Percentiles rank a stretch among this genome's conserved stretches.
Conservation (phyloP, 2,797 vertebrate genomes). For the Lithobates pipiens region DNA sequence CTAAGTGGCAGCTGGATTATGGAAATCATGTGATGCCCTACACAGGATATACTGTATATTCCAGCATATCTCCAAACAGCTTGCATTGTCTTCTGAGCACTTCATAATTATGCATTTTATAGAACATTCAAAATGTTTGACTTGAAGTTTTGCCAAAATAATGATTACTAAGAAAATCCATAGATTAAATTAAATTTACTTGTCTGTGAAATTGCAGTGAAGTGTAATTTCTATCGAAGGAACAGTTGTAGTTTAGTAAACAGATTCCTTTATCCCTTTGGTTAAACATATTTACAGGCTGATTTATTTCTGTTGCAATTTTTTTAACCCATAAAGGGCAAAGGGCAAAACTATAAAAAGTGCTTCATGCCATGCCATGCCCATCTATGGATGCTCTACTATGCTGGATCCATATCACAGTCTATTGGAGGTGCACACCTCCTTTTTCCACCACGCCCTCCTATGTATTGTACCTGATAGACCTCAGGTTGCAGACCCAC, state of each 20-base stretch:
- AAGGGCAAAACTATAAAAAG: no score
- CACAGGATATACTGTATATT: constrained; percentile 24
- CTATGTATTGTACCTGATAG: no score
- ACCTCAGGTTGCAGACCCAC: no score
- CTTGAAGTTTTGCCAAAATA: neutral
- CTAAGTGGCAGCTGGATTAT: constrained; percentile 56
- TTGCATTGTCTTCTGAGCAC: neutral
- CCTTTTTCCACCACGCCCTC: no score
- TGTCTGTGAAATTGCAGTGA: neutral
- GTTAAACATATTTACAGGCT: no score
- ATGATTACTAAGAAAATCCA: neutral
- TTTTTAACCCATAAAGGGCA: no score
- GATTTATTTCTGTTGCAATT: no score
- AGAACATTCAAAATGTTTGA: neutral
- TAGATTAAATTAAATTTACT: neutral
- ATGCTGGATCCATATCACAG: no score
- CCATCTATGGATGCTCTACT: no score
- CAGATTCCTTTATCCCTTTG: no score
- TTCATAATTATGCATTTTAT: neutral
- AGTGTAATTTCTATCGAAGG: neutral
- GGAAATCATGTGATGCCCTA: constrained; percentile 17
- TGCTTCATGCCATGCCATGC: no score
- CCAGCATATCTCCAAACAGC: neutral
- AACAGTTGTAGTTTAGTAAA: neutral
- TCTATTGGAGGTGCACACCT: no score